A percentile compares a stretch with the other conserved stretches of the same genome.
Evolutionary conservation across 2,113 vertebrate genomes (phyloP).

Genomic region (Colinus virginianus): DNA sequence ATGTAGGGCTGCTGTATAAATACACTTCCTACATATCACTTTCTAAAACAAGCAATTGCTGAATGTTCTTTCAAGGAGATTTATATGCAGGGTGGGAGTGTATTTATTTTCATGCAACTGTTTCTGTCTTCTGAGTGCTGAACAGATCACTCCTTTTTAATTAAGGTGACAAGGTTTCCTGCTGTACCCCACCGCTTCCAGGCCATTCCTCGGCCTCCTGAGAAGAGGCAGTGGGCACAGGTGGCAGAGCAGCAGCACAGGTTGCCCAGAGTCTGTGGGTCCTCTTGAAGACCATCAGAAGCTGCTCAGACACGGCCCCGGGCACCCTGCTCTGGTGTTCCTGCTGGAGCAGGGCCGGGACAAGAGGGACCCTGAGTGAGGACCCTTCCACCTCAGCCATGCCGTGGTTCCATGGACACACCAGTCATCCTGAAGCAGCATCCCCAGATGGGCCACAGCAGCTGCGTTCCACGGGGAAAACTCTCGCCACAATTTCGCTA

Average conservation of each 20-base stretch:
- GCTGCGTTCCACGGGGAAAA: not conserved
- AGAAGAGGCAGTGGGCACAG: not conserved
- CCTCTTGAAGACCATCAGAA: not conserved
- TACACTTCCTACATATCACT: not conserved
- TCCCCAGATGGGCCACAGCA: not conserved
- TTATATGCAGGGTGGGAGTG: not conserved
- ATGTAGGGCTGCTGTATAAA: not conserved
- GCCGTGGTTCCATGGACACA: not conserved
- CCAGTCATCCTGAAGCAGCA: not conserved
- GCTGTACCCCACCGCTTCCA: not conserved
- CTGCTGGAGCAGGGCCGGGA: not conserved
- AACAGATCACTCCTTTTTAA: not conserved
- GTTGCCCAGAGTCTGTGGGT: not conserved
- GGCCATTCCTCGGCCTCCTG: not conserved
- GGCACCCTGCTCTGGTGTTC: not conserved
- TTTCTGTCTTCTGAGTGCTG: not conserved
- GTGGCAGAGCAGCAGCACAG: not conserved
- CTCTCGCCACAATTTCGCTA: not conserved
- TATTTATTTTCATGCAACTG: not conserved
- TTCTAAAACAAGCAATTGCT: not conserved
- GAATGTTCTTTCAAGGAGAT: not conserved
- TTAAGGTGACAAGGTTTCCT: not conserved
- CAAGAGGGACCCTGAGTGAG: not conserved
- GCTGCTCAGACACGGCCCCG: not conserved
- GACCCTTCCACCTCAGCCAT: not conserved